phyloP scores from a whole-genome alignment of 2,797 vertebrate species.

The Bryconaethiops microstoma region DNA sequence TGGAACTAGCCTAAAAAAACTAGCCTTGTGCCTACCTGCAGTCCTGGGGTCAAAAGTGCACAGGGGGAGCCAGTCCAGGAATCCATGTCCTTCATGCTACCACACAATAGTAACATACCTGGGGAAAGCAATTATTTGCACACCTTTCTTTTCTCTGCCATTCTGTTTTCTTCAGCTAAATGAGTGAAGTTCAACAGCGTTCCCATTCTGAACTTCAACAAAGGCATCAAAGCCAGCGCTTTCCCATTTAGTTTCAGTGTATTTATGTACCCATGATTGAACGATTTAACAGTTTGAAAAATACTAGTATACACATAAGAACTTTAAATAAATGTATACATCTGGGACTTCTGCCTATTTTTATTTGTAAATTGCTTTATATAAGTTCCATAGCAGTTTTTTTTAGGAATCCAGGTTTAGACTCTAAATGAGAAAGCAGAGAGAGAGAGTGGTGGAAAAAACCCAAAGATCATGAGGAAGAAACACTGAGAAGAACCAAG shows the following conservation, averaged over 20 bases:
- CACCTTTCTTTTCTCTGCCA: slow-evolving; percentile 67
- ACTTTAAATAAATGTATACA: no score
- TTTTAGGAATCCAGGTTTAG: background rate
- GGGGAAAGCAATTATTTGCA: slow-evolving; percentile 79
- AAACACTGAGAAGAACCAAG: no score
- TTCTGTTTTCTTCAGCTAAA: slow-evolving; percentile 55
- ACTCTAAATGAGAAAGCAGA: background rate
- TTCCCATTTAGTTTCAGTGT: background rate
- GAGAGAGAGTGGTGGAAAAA: background rate
- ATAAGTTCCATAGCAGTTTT: background rate
- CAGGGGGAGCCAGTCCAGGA: slow-evolving; percentile 36
- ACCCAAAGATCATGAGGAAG: no score
- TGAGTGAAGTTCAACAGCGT: slow-evolving; percentile 11
- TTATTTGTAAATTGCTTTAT: no score
- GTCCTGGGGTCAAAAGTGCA: slow-evolving; percentile 64
- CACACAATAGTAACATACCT: slow-evolving; percentile 62
- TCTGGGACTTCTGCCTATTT: no score
- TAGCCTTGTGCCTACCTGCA: slow-evolving; percentile 46
- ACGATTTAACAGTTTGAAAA: background rate
- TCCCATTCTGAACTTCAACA: background rate
- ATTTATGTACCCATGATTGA: background rate
- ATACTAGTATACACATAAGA: no score
- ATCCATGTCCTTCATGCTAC: slow-evolving; percentile 10
- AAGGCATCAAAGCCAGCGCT: background rate
- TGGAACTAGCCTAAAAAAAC: background rate